Percentiles rank a stretch among this genome's conserved stretches.
Evolutionary conservation across 1,140 invertebrate genomes (phyloP).

Genomic region (Drosophila guanche): DNA sequence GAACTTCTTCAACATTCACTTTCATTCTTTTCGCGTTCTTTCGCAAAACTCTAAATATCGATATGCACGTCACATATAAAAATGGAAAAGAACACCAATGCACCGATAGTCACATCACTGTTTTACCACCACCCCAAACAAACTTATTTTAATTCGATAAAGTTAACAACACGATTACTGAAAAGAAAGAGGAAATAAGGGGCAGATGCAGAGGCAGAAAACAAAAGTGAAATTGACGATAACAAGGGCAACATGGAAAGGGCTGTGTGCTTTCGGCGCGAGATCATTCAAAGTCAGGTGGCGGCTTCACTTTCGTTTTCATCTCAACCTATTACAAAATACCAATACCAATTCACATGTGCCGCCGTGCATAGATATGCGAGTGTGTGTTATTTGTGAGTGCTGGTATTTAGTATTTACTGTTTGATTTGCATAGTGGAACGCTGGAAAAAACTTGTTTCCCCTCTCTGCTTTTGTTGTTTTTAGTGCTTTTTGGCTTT

Average conservation of each 20-base stretch:
- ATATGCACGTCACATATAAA: too few relatives aligned
- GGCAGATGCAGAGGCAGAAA: conserved; percentile 35
- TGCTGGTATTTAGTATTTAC: conserved; percentile 42
- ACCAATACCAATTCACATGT: conserved; percentile 33
- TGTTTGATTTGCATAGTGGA: conserved; percentile 74
- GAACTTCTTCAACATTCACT: too few relatives aligned
- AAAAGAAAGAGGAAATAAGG: conserved; percentile 56
- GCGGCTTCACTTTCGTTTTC: conserved; percentile 67
- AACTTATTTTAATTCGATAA: conserved; percentile 68
- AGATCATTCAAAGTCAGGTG: conserved; percentile 63
- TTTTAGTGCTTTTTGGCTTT: conserved; percentile 18
- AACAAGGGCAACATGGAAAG: conserved; percentile 59
- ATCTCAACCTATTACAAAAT: conserved; percentile 70
- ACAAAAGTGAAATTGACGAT: conserved; percentile 69
- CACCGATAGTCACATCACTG: too few relatives aligned
- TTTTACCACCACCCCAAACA: conserved; percentile 5
- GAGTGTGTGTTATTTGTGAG: conserved; percentile 27
- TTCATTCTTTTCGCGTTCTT: conserved; percentile 51
- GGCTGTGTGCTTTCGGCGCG: conserved; percentile 29
- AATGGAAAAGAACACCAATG: too few relatives aligned
- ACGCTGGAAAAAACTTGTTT: conserved; percentile 68
- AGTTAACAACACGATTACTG: conserved; percentile 56
- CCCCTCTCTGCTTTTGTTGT: conserved; percentile 27
- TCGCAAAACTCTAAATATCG: neutral
- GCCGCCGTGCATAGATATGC: conserved; percentile 35